Evolutionary conservation across 2,888 invertebrate genomes (phyloP).

Genomic region (Brenthis daphne): DNA sequence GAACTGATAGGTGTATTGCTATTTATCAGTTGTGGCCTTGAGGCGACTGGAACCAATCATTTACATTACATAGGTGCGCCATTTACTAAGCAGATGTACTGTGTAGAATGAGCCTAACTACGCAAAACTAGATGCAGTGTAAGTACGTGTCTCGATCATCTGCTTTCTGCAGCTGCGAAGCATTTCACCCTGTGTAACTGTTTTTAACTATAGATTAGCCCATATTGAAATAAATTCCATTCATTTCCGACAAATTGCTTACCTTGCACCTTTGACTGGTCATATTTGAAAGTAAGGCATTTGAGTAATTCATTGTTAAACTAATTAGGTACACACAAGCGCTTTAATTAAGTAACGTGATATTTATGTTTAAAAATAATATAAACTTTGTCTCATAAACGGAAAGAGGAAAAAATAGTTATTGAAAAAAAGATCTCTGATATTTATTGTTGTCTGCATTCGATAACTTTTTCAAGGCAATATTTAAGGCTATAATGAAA

Average conservation of each 20-base stretch:
- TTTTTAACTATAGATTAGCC: background rate
- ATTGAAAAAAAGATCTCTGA: too few relatives aligned
- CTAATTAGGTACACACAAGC: too few relatives aligned
- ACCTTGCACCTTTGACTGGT: background rate
- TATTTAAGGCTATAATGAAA: too few relatives aligned
- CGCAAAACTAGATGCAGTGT: background rate
- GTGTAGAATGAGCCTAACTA: slow-evolving; percentile 3
- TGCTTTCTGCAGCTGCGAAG: slow-evolving; percentile 19
- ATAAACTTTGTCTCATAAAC: too few relatives aligned
- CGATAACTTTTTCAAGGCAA: too few relatives aligned
- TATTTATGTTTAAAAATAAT: too few relatives aligned
- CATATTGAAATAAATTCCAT: slow-evolving; percentile 1
- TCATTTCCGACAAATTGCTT: background rate
- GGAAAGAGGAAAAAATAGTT: too few relatives aligned
- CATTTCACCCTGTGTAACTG: slow-evolving; percentile 1
- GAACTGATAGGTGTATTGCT: slow-evolving; percentile 39
- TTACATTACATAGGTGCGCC: slow-evolving; percentile 57
- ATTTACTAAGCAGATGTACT: slow-evolving; percentile 44
- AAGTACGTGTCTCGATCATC: background rate
- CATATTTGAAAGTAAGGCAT: background rate
- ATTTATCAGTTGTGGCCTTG: slow-evolving; percentile 71
- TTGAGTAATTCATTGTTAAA: background rate
- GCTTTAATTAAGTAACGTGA: too few relatives aligned
- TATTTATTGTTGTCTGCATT: too few relatives aligned
- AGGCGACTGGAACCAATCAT: slow-evolving; percentile 65